Conservation (phyloP, 2,113 vertebrate species). For the Sturnus vulgaris region DNA sequence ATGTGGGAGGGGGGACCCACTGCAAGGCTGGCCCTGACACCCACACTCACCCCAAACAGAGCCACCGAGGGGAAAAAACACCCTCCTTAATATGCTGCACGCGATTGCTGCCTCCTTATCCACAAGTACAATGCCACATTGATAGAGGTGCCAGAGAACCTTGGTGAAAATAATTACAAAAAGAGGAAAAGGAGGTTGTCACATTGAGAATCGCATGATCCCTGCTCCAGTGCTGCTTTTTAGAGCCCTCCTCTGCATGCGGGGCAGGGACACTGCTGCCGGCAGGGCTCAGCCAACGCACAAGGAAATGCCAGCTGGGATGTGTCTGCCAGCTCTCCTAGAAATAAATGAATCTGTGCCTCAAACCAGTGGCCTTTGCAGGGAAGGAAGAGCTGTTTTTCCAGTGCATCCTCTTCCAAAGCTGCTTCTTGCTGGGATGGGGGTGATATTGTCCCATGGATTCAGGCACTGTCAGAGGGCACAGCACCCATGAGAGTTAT, state of each 20-base stretch:
- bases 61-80: neutral
- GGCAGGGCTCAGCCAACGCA: neutral
- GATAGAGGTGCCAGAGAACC: conserved; percentile 6
- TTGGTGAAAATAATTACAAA: neutral
- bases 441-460: neutral
- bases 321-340: neutral
- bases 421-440: neutral
- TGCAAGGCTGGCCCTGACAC: neutral
- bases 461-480: rapidly evolving
- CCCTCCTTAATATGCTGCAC: neutral
- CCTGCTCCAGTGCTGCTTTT: neutral
- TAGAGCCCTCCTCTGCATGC: neutral
- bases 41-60: neutral
- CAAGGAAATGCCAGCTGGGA: neutral
- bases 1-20: neutral
- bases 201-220: neutral
- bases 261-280: neutral
- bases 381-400: neutral
- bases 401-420: neutral
- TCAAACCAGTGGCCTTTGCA: neutral
- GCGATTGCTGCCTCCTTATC: neutral
- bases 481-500: rapidly evolving
- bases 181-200: neutral
- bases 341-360: neutral
- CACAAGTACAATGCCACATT: neutral